A percentile compares a stretch with the other conserved stretches of the same genome.
phyloP scores from a whole-genome alignment of 2,113 vertebrate genomes.

The Noctilio leporinus region DNA sequence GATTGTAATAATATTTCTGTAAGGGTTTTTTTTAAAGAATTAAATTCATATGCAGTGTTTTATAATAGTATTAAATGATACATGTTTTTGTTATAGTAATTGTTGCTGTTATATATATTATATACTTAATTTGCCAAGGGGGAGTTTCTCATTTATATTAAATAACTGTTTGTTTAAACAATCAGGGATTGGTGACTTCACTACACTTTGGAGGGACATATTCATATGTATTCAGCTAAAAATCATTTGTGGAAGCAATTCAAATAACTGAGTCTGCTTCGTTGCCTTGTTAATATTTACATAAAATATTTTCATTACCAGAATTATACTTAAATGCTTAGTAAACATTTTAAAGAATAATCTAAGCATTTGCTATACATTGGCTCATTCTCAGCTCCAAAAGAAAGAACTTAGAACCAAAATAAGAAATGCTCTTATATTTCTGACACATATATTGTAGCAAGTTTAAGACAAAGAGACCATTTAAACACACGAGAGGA shows the following conservation, averaged over 20 bases:
- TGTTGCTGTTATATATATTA: background rate
- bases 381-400: background rate
- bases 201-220: background rate
- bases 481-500: background rate
- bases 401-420: background rate
- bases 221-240: background rate
- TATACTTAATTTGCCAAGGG: background rate
- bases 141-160: background rate
- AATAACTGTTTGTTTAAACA: background rate
- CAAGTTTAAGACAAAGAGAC: background rate
- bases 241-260: background rate
- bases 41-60: background rate
- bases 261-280: background rate
- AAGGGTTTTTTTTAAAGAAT: background rate
- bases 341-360: background rate
- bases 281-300: background rate
- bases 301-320: background rate
- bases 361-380: constrained; percentile 18
- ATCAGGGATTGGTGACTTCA: background rate
- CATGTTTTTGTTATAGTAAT: background rate
- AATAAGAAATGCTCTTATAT: background rate
- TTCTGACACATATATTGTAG: background rate
- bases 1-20: background rate
- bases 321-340: background rate
- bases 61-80: background rate